These are phyloP conservation scores for Phalacrocorax carbo DNA, from an alignment of 2,113 vertebrate genomes.

Conservation along the genomic window DNA sequence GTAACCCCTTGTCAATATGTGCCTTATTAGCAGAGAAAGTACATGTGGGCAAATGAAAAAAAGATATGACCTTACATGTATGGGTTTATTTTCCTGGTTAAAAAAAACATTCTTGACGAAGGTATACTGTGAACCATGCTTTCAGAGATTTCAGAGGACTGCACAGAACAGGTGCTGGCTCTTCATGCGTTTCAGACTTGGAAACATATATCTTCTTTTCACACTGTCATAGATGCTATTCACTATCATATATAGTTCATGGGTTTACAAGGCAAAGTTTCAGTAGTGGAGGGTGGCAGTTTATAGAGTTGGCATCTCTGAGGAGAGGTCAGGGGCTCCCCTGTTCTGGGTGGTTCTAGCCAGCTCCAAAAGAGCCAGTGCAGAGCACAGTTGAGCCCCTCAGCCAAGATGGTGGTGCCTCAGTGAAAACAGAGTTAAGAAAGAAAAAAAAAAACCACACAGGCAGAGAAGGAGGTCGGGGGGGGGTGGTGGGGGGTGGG, in stretches of 20 bases:
- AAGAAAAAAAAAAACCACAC: background rate
- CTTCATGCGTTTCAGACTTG: background rate
- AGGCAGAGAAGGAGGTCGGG: background rate
- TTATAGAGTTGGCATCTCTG: background rate
- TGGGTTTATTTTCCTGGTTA: background rate
- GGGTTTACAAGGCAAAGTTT: background rate
- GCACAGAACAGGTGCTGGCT: background rate
- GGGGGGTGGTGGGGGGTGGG: too few species aligned
- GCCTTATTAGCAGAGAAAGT: background rate
- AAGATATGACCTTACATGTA: background rate
- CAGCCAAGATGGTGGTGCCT: background rate
- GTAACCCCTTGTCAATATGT: background rate
- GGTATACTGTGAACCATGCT: background rate
- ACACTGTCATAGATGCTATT: background rate
- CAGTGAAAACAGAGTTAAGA: background rate
- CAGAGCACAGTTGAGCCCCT: background rate
- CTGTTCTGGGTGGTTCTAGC: background rate
- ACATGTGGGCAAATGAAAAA: background rate
- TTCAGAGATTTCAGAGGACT: background rate
- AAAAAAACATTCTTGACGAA: background rate
- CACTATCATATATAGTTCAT: background rate
- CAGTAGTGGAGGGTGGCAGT: background rate
- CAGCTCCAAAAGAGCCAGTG: fast-evolving
- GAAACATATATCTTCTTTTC: background rate
- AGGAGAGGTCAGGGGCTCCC: background rate